A percentile compares a stretch with the other conserved stretches of the same genome.
Conservation (phyloP, 2,113 vertebrate species). For the Carassius gibelio region DNA sequence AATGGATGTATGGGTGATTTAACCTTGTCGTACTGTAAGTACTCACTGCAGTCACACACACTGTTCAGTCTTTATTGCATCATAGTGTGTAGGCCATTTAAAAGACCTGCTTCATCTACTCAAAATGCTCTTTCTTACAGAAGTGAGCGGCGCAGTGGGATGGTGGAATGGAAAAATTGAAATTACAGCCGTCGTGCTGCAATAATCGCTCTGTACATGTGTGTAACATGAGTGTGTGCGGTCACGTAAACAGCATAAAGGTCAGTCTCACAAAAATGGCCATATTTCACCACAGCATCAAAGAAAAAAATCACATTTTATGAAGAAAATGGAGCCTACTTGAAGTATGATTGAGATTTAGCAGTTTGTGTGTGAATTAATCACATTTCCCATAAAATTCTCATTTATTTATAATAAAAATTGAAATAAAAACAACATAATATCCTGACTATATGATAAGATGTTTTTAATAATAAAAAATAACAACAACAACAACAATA, state of each 20-base stretch:
- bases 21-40: slow-evolving; percentile 42
- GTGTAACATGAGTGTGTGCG: neutral
- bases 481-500: too few species aligned
- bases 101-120: neutral
- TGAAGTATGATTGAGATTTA: neutral
- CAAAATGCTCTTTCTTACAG: neutral
- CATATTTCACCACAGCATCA: neutral
- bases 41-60: neutral
- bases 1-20: slow-evolving; percentile 30
- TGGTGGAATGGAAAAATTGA: neutral
- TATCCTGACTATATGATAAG: too few species aligned
- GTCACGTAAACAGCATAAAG: neutral
- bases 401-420: neutral
- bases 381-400: neutral
- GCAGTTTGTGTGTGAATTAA: neutral
- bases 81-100: neutral
- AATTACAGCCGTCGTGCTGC: slow-evolving; percentile 7
- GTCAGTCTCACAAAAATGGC: neutral
- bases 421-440: neutral
- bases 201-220: neutral
- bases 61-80: slow-evolving; percentile 23
- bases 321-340: neutral
- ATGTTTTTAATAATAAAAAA: too few species aligned
- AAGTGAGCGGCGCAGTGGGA: neutral
- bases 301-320: neutral